Evolutionary conservation across 2,888 invertebrate species (phyloP).

Genomic region (Leptura quadrifasciata): DNA sequence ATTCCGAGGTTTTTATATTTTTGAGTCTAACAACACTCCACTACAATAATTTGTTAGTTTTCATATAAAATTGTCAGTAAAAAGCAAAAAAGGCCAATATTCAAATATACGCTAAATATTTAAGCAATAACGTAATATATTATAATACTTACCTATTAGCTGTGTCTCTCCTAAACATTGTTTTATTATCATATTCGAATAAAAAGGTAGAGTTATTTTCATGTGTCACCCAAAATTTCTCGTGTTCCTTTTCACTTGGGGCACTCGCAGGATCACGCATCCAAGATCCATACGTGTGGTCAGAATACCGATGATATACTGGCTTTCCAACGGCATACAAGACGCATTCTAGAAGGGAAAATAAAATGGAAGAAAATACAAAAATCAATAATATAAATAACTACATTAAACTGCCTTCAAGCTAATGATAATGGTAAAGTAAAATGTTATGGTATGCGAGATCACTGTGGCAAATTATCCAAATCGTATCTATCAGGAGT

Average conservation of each 20-base stretch:
- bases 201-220: constrained; percentile 84
- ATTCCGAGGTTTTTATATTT: too few relatives aligned
- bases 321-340: constrained; percentile 95
- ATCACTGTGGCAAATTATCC: too few relatives aligned
- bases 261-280: constrained; percentile 83
- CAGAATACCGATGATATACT: constrained; percentile 88
- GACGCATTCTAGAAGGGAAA: constrained; percentile 80
- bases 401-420: too few relatives aligned
- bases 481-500: too few relatives aligned
- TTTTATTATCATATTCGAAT: constrained; percentile 86
- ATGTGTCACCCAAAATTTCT: constrained; percentile 90
- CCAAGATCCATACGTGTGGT: constrained; percentile 89
- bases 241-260: constrained; percentile 75
- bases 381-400: not conserved
- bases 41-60: too few relatives aligned
- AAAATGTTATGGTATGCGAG: too few relatives aligned
- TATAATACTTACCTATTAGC: constrained; percentile 73
- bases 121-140: too few relatives aligned
- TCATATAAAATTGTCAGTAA: too few relatives aligned
- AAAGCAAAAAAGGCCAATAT: too few relatives aligned
- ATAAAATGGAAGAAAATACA: not conserved
- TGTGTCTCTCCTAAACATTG: constrained; percentile 78
- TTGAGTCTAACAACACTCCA: too few relatives aligned
- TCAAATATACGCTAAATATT: too few relatives aligned
- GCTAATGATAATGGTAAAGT: too few relatives aligned